A percentile compares a stretch with the other conserved stretches of the same genome.
phyloP scores from a whole-genome alignment of 2,888 invertebrate species.

The Scaptodrosophila latifasciaeformis region DNA sequence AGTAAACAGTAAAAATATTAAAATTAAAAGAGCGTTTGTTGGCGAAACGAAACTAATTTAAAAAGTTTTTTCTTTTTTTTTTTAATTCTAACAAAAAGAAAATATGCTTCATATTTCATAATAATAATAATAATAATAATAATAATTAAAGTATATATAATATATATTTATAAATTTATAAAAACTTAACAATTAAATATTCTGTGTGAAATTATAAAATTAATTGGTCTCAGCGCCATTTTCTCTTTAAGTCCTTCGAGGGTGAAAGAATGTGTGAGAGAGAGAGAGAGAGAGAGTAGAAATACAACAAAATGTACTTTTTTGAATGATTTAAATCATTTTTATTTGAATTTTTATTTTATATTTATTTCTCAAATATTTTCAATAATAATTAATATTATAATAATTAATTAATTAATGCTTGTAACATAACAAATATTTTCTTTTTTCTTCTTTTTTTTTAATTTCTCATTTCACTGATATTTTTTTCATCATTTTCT shows the following conservation, averaged over 20 bases:
- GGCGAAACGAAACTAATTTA: slow-evolving; percentile 12
- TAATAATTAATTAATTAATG: slow-evolving; percentile 71
- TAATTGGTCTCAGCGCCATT: slow-evolving; percentile 20
- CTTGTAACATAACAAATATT: slow-evolving; percentile 71
- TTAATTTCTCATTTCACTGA: slow-evolving; percentile 17
- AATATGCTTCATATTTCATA: slow-evolving; percentile 1
- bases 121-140: slow-evolving; percentile 23
- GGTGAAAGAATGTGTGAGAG: too few relatives aligned
- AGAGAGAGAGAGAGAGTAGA: too few relatives aligned
- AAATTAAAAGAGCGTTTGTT: slow-evolving; percentile 5
- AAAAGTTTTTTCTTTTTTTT: slow-evolving; percentile 11
- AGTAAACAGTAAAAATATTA: slow-evolving; percentile 6
- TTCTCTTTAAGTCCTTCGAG: too few relatives aligned
- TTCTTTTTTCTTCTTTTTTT: slow-evolving; percentile 47
- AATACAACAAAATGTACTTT: slow-evolving; percentile 4
- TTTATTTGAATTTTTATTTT: slow-evolving; percentile 49
- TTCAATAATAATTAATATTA: slow-evolving; percentile 70
- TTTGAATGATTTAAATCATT: slow-evolving; percentile 63
- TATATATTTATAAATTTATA: slow-evolving; percentile 24
- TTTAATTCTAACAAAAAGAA: slow-evolving; percentile 19
- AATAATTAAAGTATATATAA: slow-evolving; percentile 10
- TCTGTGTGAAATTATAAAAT: slow-evolving; percentile 7
- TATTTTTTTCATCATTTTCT: slow-evolving; percentile 19
- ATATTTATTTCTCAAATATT: slow-evolving; percentile 68
- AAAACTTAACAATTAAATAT: slow-evolving; percentile 39